Evolutionary conservation across 2,113 vertebrate genomes (phyloP).

Genomic region (Mesitornis unicolor): DNA sequence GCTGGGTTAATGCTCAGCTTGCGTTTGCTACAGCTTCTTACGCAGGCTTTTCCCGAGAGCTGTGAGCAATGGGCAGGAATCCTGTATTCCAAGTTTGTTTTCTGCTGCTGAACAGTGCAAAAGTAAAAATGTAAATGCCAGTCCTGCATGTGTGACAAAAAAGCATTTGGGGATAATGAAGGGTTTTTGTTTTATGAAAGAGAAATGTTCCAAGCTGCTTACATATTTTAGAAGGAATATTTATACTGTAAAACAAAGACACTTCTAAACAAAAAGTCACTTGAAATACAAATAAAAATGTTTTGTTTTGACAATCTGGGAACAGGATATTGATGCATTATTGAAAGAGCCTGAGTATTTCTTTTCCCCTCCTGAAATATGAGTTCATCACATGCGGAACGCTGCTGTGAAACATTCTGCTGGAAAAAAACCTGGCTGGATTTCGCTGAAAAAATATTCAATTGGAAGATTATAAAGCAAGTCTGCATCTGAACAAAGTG

Average conservation of each 20-base stretch:
- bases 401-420: neutral
- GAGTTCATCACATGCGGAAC: neutral
- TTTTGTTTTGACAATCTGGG: conserved; percentile 23
- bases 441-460: neutral
- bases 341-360: neutral
- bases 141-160: neutral
- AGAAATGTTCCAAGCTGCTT: neutral
- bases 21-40: neutral
- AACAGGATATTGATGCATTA: conserved; percentile 29
- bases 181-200: neutral
- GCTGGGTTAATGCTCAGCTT: neutral
- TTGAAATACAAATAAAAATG: neutral
- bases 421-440: neutral
- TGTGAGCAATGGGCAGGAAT: neutral
- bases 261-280: conserved; percentile 9
- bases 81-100: neutral
- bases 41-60: neutral
- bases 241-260: neutral
- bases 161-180: neutral
- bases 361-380: neutral
- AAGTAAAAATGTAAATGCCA: neutral
- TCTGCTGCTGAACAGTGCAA: neutral
- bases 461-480: neutral
- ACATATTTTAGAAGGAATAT: conserved; percentile 2
- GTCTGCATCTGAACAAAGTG: neutral